phyloP scores from a whole-genome alignment of 2,888 invertebrate species.

The Xanthia togata region DNA sequence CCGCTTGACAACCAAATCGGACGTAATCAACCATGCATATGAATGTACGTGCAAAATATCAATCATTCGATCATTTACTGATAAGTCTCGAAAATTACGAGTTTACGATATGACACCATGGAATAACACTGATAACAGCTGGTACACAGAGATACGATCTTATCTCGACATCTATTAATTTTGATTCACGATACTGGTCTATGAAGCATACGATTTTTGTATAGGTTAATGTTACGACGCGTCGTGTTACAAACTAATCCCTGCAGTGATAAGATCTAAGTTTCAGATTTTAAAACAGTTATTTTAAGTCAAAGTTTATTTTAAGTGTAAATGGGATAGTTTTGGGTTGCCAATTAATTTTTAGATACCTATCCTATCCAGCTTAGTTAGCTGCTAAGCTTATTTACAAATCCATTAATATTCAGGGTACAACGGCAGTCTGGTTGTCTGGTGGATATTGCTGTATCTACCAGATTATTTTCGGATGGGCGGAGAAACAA shows the following conservation, averaged over 20 bases:
- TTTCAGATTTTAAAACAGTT: not conserved
- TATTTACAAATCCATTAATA: not conserved
- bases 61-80: slow-evolving; percentile 32
- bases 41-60: slow-evolving; percentile 23
- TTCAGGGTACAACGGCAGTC: not conserved
- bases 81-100: slow-evolving; percentile 49
- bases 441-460: no score
- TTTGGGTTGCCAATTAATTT: no score
- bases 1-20: slow-evolving; percentile 4
- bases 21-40: not conserved
- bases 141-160: slow-evolving; percentile 23
- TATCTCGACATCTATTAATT: slow-evolving; percentile 52
- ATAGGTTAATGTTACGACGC: not conserved
- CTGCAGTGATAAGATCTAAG: not conserved
- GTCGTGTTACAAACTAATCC: not conserved
- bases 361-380: no score
- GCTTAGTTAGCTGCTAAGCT: not conserved
- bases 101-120: slow-evolving; percentile 41
- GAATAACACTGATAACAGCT: slow-evolving; percentile 32
- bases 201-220: slow-evolving; percentile 11
- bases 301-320: not conserved
- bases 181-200: slow-evolving; percentile 45
- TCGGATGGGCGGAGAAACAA: not conserved
- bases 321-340: no score
- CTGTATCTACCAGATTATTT: not conserved